Evolutionary conservation across 2,888 invertebrate genomes (phyloP).

Genomic region (Amiota mariae): DNA sequence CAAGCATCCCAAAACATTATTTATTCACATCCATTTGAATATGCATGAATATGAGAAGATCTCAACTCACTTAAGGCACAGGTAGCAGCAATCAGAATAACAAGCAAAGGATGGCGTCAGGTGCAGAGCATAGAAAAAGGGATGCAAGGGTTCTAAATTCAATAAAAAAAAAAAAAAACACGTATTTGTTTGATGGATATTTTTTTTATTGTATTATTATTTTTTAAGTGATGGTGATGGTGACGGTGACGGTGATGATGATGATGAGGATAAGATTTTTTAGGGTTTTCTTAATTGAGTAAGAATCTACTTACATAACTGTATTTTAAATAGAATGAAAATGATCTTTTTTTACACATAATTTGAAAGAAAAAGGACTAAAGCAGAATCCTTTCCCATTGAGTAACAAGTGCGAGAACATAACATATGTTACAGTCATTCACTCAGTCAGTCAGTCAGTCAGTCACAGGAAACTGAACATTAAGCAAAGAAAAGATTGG

Average conservation of each 20-base stretch:
- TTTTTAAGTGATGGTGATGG: background rate
- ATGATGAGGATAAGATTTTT: conserved; percentile 1
- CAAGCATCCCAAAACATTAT: background rate
- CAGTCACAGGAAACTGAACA: too few species aligned
- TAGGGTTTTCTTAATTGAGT: conserved; percentile 12
- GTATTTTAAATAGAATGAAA: conserved; percentile 17
- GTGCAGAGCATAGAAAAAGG: background rate
- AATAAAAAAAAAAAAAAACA: too few species aligned
- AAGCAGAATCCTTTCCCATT: background rate
- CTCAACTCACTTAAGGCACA: background rate
- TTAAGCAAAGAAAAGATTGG: too few species aligned
- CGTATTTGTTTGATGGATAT: too few species aligned
- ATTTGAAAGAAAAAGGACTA: background rate
- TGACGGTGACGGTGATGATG: too few species aligned
- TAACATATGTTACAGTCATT: conserved; percentile 1
- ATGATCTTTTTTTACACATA: conserved; percentile 18
- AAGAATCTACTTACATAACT: conserved; percentile 25
- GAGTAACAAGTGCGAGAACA: background rate
- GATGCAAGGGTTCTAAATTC: background rate
- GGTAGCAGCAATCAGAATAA: background rate
- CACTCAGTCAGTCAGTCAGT: too few species aligned
- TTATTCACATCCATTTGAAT: background rate
- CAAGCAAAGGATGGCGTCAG: background rate
- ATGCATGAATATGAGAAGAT: background rate
- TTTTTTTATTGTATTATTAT: background rate